Conservation (phyloP, 2,888 invertebrate genomes). For the Ectemnius lituratus region DNA sequence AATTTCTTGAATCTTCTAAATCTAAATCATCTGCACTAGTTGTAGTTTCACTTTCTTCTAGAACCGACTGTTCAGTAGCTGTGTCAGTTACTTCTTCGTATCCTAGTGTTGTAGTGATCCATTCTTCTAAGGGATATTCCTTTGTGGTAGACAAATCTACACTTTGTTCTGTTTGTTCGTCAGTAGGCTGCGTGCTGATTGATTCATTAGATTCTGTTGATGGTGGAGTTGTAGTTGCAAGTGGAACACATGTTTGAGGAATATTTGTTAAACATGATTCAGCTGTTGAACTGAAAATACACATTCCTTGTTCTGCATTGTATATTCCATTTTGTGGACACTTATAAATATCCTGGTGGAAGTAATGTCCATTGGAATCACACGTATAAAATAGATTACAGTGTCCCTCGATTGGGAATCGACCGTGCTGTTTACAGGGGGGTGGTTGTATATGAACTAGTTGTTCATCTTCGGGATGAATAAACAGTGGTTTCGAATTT, state of each 20-base stretch:
- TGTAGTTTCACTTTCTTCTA: too few species aligned
- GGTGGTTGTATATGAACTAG: constrained; percentile 63
- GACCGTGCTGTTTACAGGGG: constrained; percentile 66
- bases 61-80: too few species aligned
- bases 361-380: constrained; percentile 67
- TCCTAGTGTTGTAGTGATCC: too few species aligned
- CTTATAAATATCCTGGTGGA: constrained; percentile 73
- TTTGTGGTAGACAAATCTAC: too few species aligned
- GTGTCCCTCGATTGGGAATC: constrained; percentile 75
- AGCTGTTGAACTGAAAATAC: constrained; percentile 37
- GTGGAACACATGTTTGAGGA: constrained; percentile 11
- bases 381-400: constrained; percentile 78
- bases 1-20: too few species aligned
- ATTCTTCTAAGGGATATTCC: too few species aligned
- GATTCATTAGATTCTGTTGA: neutral
- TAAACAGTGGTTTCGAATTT: neutral
- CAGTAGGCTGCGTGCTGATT: too few species aligned
- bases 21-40: too few species aligned
- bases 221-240: neutral
- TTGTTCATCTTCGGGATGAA: constrained; percentile 53
- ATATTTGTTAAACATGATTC: neutral
- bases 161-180: too few species aligned
- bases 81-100: too few species aligned
- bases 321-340: constrained; percentile 65
- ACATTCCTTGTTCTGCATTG: constrained; percentile 53